Percentiles rank a stretch among this genome's conserved stretches.
Evolutionary conservation across 2,797 vertebrate genomes (phyloP).

Genomic region (Acropternis orthonyx): DNA sequence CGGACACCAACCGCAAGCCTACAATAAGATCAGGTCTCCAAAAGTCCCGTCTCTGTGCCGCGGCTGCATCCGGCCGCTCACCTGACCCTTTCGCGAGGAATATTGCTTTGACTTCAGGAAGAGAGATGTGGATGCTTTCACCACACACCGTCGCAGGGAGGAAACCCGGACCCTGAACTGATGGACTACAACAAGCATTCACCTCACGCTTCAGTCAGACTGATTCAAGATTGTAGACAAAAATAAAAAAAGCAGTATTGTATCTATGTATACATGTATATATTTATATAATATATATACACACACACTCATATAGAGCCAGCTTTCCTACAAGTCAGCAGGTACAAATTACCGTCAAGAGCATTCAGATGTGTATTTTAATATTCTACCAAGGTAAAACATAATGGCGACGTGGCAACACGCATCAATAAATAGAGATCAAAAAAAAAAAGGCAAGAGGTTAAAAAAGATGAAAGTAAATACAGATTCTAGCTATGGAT

Average conservation of each 20-base stretch:
- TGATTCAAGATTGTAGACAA: slow-evolving; percentile 47
- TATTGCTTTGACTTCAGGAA: slow-evolving; percentile 78
- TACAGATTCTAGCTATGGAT: slow-evolving; percentile 69
- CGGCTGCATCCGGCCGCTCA: neutral
- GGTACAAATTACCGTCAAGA: slow-evolving; percentile 69
- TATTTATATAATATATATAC: slow-evolving; percentile 73
- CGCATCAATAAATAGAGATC: slow-evolving; percentile 78
- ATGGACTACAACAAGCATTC: slow-evolving; percentile 50
- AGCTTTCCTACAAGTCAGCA: slow-evolving; percentile 76
- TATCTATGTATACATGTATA: slow-evolving; percentile 73
- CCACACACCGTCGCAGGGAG: slow-evolving; percentile 13
- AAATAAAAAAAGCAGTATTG: slow-evolving; percentile 71
- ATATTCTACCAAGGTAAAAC: slow-evolving; percentile 69
- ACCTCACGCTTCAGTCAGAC: slow-evolving; percentile 66
- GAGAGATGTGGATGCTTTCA: slow-evolving; percentile 58
- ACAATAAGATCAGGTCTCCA: slow-evolving; percentile 27
- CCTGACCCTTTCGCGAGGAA: slow-evolving; percentile 54
- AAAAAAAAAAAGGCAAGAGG: slow-evolving; percentile 57
- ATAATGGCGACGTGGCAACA: slow-evolving; percentile 63
- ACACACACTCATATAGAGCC: slow-evolving; percentile 69
- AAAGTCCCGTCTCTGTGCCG: neutral
- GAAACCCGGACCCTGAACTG: slow-evolving; percentile 44
- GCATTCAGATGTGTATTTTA: slow-evolving; percentile 70
- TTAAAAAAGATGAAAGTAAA: slow-evolving; percentile 75
- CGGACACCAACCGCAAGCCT: slow-evolving; percentile 49